Conservation (phyloP, 2,113 vertebrate genomes). For the Baryphthengus martii region DNA sequence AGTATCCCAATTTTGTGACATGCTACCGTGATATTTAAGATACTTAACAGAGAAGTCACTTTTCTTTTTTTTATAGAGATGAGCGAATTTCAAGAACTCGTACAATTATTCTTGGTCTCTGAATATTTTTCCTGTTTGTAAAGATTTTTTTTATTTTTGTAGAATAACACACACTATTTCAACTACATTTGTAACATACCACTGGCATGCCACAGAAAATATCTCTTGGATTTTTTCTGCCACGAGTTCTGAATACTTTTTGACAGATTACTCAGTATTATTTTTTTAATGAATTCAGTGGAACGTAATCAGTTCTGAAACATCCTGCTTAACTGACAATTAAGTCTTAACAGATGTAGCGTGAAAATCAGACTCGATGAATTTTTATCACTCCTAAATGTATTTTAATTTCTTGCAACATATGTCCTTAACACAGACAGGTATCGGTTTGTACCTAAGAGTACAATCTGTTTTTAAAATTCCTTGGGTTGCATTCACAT, state of each 20-base stretch:
- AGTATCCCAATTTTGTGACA: slow-evolving; percentile 21
- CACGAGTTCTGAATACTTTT: neutral
- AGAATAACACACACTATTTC: neutral
- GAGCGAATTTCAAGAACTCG: neutral
- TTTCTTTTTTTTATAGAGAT: neutral
- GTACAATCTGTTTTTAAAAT: slow-evolving; percentile 21
- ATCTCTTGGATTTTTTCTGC: slow-evolving; percentile 21
- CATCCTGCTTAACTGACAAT: slow-evolving; percentile 30
- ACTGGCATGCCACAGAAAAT: slow-evolving; percentile 2
- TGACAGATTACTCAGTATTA: neutral
- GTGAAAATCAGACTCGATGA: slow-evolving; percentile 6
- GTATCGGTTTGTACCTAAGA: slow-evolving; percentile 15
- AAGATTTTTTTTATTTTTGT: neutral
- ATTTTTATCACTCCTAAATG: slow-evolving; percentile 32
- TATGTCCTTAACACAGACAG: neutral
- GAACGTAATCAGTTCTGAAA: slow-evolving; percentile 17
- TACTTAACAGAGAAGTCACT: neutral
- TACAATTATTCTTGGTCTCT: neutral
- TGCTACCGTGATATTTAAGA: neutral
- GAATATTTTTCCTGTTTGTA: slow-evolving; percentile 51
- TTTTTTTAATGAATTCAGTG: slow-evolving; percentile 8
- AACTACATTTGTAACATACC: neutral
- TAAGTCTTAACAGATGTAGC: slow-evolving; percentile 16
- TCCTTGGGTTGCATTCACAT: neutral
- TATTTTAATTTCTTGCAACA: slow-evolving; percentile 34